A percentile compares a stretch with the other conserved stretches of the same genome.
Conservation (phyloP, 1,140 invertebrate species). For the Bathynomus jamesi region DNA sequence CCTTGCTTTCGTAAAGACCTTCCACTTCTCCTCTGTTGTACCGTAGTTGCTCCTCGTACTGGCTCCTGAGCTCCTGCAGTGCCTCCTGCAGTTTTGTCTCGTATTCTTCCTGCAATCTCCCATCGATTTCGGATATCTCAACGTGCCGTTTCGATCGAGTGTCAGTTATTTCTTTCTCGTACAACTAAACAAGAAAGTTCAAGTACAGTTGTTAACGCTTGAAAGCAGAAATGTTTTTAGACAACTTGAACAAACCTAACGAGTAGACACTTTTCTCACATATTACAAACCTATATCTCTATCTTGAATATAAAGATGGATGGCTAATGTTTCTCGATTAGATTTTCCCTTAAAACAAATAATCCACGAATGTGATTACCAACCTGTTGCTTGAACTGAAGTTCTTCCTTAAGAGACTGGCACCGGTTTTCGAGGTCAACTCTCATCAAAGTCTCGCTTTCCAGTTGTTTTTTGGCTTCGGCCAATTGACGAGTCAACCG, state of each 20-base stretch:
- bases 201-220: no score
- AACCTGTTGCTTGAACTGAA: slow-evolving; percentile 70
- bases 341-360: no score
- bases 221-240: no score
- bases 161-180: slow-evolving; percentile 79
- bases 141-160: slow-evolving; percentile 65
- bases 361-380: no score
- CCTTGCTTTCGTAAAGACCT: slow-evolving; percentile 70
- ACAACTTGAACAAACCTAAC: no score
- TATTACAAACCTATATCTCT: no score
- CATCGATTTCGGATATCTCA: slow-evolving; percentile 70
- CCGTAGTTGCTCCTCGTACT: slow-evolving; percentile 84
- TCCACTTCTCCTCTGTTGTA: slow-evolving; percentile 81
- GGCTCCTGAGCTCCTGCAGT: slow-evolving; percentile 78
- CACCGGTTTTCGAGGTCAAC: slow-evolving; percentile 90
- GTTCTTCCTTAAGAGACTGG: slow-evolving; percentile 81
- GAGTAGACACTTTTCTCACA: no score
- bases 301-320: no score
- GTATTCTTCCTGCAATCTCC: slow-evolving; percentile 81
- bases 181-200: slow-evolving; percentile 40
- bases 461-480: slow-evolving; percentile 70
- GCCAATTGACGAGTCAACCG: slow-evolving; percentile 65
- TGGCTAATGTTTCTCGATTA: no score
- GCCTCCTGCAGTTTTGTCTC: slow-evolving; percentile 85
- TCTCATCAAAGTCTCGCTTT: slow-evolving; percentile 81